Base-by-base conservation (phyloP, 1,140 invertebrate genomes). In the Philopotamus ludificatus region DNA sequence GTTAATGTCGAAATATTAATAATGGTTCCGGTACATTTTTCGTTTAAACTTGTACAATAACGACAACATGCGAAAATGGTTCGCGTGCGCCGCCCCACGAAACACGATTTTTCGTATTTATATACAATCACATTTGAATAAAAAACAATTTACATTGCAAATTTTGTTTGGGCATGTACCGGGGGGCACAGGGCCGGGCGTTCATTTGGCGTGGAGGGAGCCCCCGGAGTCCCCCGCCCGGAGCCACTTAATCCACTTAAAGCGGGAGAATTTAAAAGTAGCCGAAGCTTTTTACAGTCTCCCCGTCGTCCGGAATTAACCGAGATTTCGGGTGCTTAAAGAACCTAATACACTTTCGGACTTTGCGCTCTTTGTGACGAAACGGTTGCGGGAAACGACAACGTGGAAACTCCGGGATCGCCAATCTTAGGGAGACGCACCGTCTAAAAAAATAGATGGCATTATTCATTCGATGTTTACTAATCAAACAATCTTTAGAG, bases 101-200 rank as follows among this genome's bases (percentile, higher is more conserved):
- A 57, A 63, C 59, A 47, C 63, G 63, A 65, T 63, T 69, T 68
- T 64, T n/a, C 58, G 54, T 66, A 66, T 70, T 65, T 57, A 39
- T 65, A 63, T 62, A 69, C 67, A 65, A 62, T 68, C 66, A 54
- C 67, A 65, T 70, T 70, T 70, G 68, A 70, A 70, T 70, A 66
- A 66, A 70, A 70, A 70, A 70, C 68, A 70, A 70, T 70, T 70
- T 70, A 70, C 68, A 70, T 70, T 70, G 68, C 68, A 70, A 70
- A 70, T 70, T 70, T 66, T 62, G 58, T 60, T 67, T 58, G 51
- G 62, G 66, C 66, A 54, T 68, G 66, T 68, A 39, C 26, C 53
- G 26, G 21, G 50, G n/a, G 21, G 16, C 21, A 7, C 8, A 7
- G 64, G 57, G n/a, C 39, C 39, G 34, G 39, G 47, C 54, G 65